Evolutionary conservation across 2,797 vertebrate species (phyloP).

Genomic region (Molossus alvarezi): DNA sequence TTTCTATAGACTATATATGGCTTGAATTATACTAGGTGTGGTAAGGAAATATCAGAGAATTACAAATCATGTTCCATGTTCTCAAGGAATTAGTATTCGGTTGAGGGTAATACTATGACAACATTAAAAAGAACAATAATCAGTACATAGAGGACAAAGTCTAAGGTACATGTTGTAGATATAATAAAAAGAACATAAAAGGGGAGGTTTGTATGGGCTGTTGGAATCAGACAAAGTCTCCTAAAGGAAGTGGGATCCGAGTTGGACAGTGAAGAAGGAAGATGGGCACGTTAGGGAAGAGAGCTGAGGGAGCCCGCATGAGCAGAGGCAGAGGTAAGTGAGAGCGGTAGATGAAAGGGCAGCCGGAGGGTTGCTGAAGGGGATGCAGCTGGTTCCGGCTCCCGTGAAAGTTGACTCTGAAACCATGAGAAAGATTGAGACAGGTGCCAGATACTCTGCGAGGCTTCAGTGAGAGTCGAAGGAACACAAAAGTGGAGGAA

Average conservation of each 20-base stretch:
- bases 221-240: neutral
- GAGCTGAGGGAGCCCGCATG: neutral
- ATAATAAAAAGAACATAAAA: neutral
- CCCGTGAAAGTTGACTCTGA: neutral
- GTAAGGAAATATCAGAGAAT: neutral
- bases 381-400: neutral
- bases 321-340: neutral
- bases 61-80: neutral
- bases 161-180: neutral
- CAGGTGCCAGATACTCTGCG: neutral
- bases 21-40: neutral
- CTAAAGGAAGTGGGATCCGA: constrained; percentile 19
- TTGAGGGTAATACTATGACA: neutral
- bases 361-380: neutral
- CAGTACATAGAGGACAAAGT: neutral
- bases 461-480: neutral
- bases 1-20: neutral
- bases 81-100: constrained; percentile 19
- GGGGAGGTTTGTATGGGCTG: neutral
- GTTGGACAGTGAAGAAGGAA: neutral
- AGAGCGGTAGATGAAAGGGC: neutral
- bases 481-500: neutral
- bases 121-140: neutral
- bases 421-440: neutral
- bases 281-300: neutral